Percentiles rank a stretch among this genome's conserved stretches.
Conservation (phyloP, 2,797 vertebrate species). For the Cryptoprocta ferox region DNA sequence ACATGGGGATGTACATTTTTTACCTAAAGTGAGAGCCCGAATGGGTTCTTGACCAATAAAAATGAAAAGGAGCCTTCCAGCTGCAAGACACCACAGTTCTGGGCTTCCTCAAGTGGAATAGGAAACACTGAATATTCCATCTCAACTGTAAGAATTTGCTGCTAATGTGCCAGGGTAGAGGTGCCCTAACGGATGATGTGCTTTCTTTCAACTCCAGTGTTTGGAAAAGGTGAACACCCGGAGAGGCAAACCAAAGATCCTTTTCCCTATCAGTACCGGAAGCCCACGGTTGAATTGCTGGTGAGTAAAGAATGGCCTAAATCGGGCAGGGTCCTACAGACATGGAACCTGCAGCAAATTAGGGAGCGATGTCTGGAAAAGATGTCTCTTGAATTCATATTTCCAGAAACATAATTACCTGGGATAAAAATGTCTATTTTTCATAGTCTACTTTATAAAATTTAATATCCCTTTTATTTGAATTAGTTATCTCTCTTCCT, state of each 20-base stretch:
- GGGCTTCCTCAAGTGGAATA: background rate
- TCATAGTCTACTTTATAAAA: background rate
- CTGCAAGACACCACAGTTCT: background rate
- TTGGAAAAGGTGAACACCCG: constrained; percentile 68
- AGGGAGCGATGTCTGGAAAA: background rate
- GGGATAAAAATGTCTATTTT: background rate
- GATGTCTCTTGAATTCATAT: background rate
- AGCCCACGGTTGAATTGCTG: constrained; percentile 60
- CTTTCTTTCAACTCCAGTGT: constrained; percentile 61
- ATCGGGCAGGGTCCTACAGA: rapidly evolving
- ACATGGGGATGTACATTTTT: background rate
- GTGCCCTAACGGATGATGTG: background rate
- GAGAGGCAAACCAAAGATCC: constrained; percentile 62
- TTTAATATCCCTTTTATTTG: background rate
- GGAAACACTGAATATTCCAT: background rate
- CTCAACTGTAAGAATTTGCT: background rate
- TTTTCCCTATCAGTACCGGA: constrained; percentile 27
- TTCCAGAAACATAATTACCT: background rate
- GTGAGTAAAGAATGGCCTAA: background rate
- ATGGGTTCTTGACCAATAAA: background rate
- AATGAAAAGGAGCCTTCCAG: background rate
- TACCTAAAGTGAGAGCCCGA: background rate
- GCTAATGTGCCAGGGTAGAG: background rate
- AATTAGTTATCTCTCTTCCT: background rate
- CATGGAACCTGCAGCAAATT: background rate